Base-by-base conservation (phyloP, 2,797 vertebrate genomes). In the Balearica regulorum region DNA sequence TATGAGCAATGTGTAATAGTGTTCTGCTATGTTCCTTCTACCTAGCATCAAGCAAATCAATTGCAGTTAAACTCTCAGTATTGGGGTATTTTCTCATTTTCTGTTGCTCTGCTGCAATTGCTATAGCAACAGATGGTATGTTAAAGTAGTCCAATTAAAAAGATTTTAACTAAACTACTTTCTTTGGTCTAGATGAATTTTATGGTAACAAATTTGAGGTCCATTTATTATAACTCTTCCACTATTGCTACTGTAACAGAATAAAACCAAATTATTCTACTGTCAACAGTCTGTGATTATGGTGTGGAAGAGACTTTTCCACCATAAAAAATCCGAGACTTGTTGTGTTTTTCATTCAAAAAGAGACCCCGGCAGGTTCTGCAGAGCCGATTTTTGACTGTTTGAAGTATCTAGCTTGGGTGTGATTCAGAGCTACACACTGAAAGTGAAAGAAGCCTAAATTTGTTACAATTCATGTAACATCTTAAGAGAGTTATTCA, bases 321-420 rank as follows among this genome's bases (percentile, higher is more conserved):
- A 61, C 37, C 22, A n/a, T 55, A 65, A 87, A 51, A 91, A 43
- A 5, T 57, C 44, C 24, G 41, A 65, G 6, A 54, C 91, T 37
- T 6, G 0, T 78, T 39, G 9, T n/a, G 33, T 81, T 90, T 87
- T 86, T 64, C 5, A 64, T 55, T 33, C 25, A 62, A 46, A 35
- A 93, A 83, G 22, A 60, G 20, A 58, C 8, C 5, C 5, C 5
- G 1, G 3, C 11, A 7, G 3, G 0, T 1, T 9, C 28, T 80
- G 39, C 25, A 62, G 43, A 65, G 19, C 24, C 87, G 71, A 37
- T 75, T 71, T 88, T 87, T 92, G 26, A 14, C 33, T 58, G 19
- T 75, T 82, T 70, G 28, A 92, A 79, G 1, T 51, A 20, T 44
- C 21, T 71, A 41, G 22, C 39, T 80, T 54, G 29, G 10, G 17